Conservation (phyloP, 2,113 vertebrate species). For the Todiramphus chloris region DNA sequence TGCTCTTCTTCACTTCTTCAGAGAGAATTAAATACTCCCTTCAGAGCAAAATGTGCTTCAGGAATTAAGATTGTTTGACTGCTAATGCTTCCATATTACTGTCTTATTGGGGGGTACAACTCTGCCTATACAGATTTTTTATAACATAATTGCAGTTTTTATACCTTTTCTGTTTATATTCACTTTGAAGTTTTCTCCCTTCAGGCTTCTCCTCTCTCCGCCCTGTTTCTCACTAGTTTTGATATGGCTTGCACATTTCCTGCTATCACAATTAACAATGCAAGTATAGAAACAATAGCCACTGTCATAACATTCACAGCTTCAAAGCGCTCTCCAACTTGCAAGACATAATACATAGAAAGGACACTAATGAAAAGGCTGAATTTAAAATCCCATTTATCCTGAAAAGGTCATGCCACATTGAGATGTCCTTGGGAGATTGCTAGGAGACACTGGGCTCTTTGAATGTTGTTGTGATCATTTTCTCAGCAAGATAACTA, state of each 20-base stretch:
- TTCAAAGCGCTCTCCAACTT: slow-evolving; percentile 52
- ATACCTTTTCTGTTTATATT: not conserved
- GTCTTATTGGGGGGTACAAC: not conserved
- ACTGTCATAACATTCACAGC: slow-evolving; percentile 12
- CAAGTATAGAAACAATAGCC: slow-evolving; percentile 16
- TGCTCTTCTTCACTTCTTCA: not conserved
- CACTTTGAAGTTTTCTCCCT: not conserved
- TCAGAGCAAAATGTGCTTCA: not conserved
- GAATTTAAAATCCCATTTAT: slow-evolving; percentile 70
- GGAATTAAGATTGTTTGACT: not conserved
- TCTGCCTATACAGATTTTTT: not conserved
- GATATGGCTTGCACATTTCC: slow-evolving; percentile 29
- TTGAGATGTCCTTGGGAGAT: slow-evolving; percentile 46
- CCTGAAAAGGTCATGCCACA: slow-evolving; percentile 60
- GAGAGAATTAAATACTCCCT: not conserved
- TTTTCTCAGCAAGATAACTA: slow-evolving; percentile 57
- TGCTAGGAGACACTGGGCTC: slow-evolving; percentile 40
- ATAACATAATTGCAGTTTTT: not conserved
- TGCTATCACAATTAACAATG: slow-evolving; percentile 45
- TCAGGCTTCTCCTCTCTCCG: not conserved
- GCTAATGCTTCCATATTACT: not conserved
- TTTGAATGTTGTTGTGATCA: slow-evolving; percentile 38
- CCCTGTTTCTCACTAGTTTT: slow-evolving; percentile 7
- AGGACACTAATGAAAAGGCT: slow-evolving; percentile 50
- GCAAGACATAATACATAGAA: slow-evolving; percentile 28